phyloP scores from a whole-genome alignment of 1,140 invertebrate species.

The Coptotermes formosanus region DNA sequence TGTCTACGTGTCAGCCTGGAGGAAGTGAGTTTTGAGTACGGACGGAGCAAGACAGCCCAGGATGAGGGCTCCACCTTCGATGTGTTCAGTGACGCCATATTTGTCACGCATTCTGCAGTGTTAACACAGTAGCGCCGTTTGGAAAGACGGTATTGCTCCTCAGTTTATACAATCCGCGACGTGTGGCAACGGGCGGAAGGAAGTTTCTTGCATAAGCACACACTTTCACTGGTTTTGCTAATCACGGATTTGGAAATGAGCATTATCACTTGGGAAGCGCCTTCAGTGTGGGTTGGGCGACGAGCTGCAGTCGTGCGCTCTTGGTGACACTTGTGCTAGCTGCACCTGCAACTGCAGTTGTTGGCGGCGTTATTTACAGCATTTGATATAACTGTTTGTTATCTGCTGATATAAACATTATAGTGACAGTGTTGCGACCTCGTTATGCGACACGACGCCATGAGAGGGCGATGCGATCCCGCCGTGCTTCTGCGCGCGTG shows the following conservation, averaged over 20 bases:
- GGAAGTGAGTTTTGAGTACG: too few species aligned
- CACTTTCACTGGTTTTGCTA: slow-evolving; percentile 10
- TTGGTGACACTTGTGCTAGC: not conserved
- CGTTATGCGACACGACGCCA: not conserved
- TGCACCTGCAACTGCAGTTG: not conserved
- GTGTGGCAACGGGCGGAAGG: not conserved
- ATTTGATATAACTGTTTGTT: not conserved
- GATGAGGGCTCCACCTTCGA: too few species aligned
- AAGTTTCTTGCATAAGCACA: not conserved
- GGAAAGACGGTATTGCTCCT: too few species aligned
- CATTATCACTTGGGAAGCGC: not conserved
- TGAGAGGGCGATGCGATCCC: not conserved
- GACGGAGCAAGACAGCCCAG: too few species aligned
- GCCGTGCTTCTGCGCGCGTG: slow-evolving; percentile 34
- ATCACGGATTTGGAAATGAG: not conserved
- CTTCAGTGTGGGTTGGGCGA: not conserved
- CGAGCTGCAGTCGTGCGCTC: not conserved
- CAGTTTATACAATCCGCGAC: not conserved
- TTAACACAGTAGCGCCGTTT: too few species aligned
- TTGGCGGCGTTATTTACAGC: not conserved
- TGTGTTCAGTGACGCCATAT: too few species aligned
- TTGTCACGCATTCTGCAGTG: too few species aligned
- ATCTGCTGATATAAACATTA: not conserved
- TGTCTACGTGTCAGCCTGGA: too few species aligned
- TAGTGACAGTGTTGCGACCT: not conserved